phyloP scores from a whole-genome alignment of 2,888 invertebrate species.

The Ochropleura leucogaster region DNA sequence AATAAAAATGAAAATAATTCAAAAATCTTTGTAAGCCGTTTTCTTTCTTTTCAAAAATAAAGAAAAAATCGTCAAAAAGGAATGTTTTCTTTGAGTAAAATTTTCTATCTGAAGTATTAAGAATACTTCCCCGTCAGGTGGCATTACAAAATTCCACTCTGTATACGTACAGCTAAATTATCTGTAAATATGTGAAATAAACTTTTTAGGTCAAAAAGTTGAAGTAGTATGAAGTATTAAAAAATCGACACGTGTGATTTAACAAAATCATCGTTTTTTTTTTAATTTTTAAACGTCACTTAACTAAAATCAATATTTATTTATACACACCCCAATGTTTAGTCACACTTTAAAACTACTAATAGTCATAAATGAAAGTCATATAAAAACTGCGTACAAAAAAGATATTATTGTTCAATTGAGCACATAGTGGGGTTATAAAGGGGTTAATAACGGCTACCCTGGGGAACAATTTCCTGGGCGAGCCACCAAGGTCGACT shows the following conservation, averaged over 20 bases:
- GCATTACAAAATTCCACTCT: too few species aligned
- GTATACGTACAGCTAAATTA: too few species aligned
- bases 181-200: too few species aligned
- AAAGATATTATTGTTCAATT: constrained; percentile 53
- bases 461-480: constrained; percentile 77
- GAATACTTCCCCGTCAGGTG: too few species aligned
- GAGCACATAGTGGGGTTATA: constrained; percentile 66
- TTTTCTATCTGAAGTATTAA: too few species aligned
- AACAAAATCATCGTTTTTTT: too few species aligned
- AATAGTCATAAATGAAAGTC: constrained; percentile 14
- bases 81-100: too few species aligned
- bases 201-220: too few species aligned
- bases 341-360: not conserved
- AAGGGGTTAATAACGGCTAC: constrained; percentile 75
- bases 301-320: not conserved
- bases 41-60: too few species aligned
- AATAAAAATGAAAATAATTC: too few species aligned
- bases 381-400: constrained; percentile 38
- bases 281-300: not conserved
- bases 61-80: too few species aligned
- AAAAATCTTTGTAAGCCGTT: too few species aligned
- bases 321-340: not conserved
- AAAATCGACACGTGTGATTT: not conserved
- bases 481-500: constrained; percentile 68
- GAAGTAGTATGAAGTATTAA: not conserved